Percentiles rank a stretch among this genome's conserved stretches.
Conservation (phyloP, 2,113 vertebrate genomes). For the Psittacara wagleri region DNA sequence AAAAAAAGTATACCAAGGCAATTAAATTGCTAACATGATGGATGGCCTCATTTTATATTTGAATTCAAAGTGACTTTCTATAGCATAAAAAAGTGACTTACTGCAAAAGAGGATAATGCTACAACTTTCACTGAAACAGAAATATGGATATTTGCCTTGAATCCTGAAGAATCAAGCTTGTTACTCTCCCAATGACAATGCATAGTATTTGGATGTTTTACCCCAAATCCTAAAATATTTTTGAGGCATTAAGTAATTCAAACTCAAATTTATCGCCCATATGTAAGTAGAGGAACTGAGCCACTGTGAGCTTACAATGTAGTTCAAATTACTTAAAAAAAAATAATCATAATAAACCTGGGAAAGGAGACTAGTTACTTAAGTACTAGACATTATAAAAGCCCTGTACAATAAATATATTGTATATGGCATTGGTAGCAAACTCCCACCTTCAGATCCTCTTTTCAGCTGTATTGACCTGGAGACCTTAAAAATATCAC, state of each 20-base stretch:
- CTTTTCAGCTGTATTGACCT: background rate
- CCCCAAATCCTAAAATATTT: background rate
- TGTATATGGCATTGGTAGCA: background rate
- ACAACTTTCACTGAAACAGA: slow-evolving; percentile 38
- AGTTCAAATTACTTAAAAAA: background rate
- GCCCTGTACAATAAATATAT: background rate
- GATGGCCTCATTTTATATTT: slow-evolving; percentile 88
- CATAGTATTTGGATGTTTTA: background rate
- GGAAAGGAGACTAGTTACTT: background rate
- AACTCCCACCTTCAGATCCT: background rate
- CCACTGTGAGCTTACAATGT: background rate
- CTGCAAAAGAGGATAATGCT: slow-evolving; percentile 41
- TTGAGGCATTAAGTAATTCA: background rate
- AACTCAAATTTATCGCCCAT: background rate
- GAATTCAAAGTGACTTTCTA: slow-evolving; percentile 81
- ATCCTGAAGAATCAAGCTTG: slow-evolving; percentile 14
- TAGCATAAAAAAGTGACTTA: slow-evolving; percentile 62
- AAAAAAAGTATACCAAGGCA: slow-evolving; percentile 87
- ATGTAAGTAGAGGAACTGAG: background rate
- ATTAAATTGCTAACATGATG: slow-evolving; percentile 97
- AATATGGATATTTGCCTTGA: slow-evolving; percentile 53
- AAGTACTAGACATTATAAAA: background rate
- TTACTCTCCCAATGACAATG: background rate
- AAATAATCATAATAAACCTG: background rate
- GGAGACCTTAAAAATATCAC: background rate